phyloP scores from a whole-genome alignment of 2,113 vertebrate species.

The Thermophis baileyi region DNA sequence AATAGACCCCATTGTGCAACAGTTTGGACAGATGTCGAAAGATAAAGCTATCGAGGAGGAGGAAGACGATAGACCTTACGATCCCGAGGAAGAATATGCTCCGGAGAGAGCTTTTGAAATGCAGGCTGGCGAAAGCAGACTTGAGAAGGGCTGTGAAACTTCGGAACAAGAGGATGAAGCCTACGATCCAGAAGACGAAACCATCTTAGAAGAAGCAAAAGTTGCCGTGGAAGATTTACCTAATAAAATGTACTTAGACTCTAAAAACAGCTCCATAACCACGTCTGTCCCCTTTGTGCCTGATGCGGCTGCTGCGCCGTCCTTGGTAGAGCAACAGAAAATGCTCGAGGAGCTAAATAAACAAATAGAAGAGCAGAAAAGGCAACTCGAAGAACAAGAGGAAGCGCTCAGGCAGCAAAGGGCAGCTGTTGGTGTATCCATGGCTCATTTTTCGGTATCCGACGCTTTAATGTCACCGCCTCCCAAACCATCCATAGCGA shows the following conservation, averaged over 20 bases:
- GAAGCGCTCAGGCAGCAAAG: slow-evolving; percentile 89
- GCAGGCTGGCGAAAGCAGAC: slow-evolving; percentile 50
- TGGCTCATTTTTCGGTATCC: slow-evolving; percentile 95
- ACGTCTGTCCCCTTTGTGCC: slow-evolving; percentile 39
- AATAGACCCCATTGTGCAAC: slow-evolving; percentile 89
- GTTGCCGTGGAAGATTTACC: slow-evolving; percentile 72
- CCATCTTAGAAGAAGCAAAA: slow-evolving; percentile 87
- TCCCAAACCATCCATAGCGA: slow-evolving; percentile 71
- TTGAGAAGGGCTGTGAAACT: slow-evolving; percentile 47
- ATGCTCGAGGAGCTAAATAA: slow-evolving; percentile 94
- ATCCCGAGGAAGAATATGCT: slow-evolving; percentile 93
- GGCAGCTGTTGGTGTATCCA: slow-evolving; percentile 90
- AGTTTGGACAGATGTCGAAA: slow-evolving; percentile 86
- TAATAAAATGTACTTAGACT: slow-evolving; percentile 62
- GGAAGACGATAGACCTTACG: slow-evolving; percentile 88
- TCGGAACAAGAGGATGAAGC: slow-evolving; percentile 80
- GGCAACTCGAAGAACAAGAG: slow-evolving; percentile 91
- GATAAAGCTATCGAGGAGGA: slow-evolving; percentile 78
- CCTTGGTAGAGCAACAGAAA: slow-evolving; percentile 87
- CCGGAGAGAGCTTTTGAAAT: slow-evolving; percentile 72
- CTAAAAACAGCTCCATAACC: slow-evolving; percentile 45
- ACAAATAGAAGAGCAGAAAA: slow-evolving; percentile 95
- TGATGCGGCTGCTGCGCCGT: slow-evolving; percentile 56
- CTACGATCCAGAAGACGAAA: slow-evolving; percentile 95
- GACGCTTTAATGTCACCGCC: slow-evolving; percentile 91